Evolutionary conservation across 2,888 invertebrate species (phyloP).

Genomic region (Scrobipalpa atriplicella): DNA sequence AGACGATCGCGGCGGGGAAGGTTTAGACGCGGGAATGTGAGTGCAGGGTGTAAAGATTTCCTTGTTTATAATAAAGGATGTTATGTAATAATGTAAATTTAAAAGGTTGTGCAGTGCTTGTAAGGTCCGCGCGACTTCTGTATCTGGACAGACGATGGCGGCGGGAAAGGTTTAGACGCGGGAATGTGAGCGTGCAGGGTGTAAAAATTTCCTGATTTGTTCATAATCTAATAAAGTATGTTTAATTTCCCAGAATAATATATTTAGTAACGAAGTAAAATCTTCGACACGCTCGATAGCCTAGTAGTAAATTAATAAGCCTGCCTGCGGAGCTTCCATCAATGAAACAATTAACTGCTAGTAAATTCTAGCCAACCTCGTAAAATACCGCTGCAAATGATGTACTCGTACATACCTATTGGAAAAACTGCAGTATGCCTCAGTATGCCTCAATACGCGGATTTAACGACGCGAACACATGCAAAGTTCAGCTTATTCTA

Average conservation of each 20-base stretch:
- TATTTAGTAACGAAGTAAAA: too few relatives aligned
- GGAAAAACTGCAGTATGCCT: background rate
- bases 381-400: too few relatives aligned
- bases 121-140: background rate
- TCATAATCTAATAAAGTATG: background rate
- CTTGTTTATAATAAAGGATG: too few relatives aligned
- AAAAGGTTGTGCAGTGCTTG: background rate
- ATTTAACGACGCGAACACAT: background rate
- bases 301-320: too few relatives aligned
- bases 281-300: too few relatives aligned
- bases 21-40: background rate
- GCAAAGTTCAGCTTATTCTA: slow-evolving; percentile 16
- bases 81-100: slow-evolving; percentile 5
- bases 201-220: background rate
- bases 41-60: background rate
- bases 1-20: background rate
- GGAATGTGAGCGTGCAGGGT: background rate
- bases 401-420: too few relatives aligned
- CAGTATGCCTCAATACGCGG: background rate
- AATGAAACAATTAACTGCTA: too few relatives aligned
- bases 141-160: background rate
- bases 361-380: too few relatives aligned
- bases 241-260: too few relatives aligned
- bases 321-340: too few relatives aligned
- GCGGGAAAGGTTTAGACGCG: background rate